These are phyloP conservation scores for Holcopasites calliopsidis DNA, from an alignment of 1,140 invertebrate species.

Conservation along the genomic window DNA sequence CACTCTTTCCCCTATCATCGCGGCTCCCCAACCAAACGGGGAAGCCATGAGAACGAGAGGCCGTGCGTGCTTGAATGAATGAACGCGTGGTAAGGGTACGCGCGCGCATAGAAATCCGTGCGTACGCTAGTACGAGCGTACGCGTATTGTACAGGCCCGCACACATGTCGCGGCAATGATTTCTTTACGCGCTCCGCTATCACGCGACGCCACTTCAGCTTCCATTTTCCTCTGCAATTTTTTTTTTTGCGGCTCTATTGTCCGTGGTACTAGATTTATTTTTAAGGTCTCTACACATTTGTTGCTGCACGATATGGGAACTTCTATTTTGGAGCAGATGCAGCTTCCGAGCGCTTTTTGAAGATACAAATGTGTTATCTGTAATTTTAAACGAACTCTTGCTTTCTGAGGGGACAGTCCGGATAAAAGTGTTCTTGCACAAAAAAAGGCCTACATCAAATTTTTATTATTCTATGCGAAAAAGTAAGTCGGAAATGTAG, in stretches of 20 bases:
- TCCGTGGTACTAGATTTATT: background rate
- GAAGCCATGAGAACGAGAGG: slow-evolving; percentile 34
- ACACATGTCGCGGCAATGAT: background rate
- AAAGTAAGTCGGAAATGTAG: too few relatives aligned
- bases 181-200: background rate
- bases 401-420: too few relatives aligned
- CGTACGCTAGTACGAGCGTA: slow-evolving; percentile 32
- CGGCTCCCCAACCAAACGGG: background rate
- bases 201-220: slow-evolving; percentile 7
- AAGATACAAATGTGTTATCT: too few relatives aligned
- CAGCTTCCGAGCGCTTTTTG: too few relatives aligned
- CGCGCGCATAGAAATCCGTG: slow-evolving; percentile 38
- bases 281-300: background rate
- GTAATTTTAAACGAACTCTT: too few relatives aligned
- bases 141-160: slow-evolving; percentile 20
- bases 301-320: too few relatives aligned
- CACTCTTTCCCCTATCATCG: background rate
- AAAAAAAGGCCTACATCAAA: too few relatives aligned
- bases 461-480: too few relatives aligned
- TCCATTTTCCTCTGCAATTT: background rate
- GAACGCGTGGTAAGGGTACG: slow-evolving; percentile 34
- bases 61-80: slow-evolving; percentile 61
- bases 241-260: background rate
- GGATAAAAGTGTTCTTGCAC: too few relatives aligned
- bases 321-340: too few relatives aligned